Evolutionary conservation across 2,888 invertebrate species (phyloP), one percentile per base, ranked within the genome.

Genomic region (Gastracanthus pulcherrimus): DNA sequence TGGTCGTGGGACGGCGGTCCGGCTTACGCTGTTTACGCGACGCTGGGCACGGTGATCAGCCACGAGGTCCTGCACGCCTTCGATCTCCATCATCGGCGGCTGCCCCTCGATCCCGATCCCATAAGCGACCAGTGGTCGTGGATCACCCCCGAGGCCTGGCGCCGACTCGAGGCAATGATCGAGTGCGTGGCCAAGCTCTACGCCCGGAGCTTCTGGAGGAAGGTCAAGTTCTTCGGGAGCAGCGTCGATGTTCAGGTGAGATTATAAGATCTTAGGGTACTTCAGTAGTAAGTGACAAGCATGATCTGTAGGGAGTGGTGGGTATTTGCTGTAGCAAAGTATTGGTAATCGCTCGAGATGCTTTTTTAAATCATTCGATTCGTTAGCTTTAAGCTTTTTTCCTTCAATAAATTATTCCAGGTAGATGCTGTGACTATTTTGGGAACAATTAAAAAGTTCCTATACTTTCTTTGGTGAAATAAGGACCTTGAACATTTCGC

Each of bases 31-130:
- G 90, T 91, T 38, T 92, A 92, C 84, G 92, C 92, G 1, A 92
- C 92, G 1, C 87, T 93, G 19, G 93, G 93, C 11, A 91, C 92
- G 36, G 92, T 93, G 51, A 90, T 93, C 70, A 92, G 92, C 31
- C 93, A 93, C 85, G 93, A 93, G 86, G 92, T 93, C 51, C 89
- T 93, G 23, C 93, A 93, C 84, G 92, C 92, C 13, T 92, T 93
- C 81, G 93, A 93, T 86, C 88, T 90, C 51, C 89, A 91, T 84
- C 88, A 88, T 79, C 87, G 87, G 76, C 86, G 88, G 81, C 82
- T 90, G 81, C 88, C 88, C 9, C 87, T 91, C 71, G 91, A 92
- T 86, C 89, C 89, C 1, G 88, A 91, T 66, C 87, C 90, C 23
- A 80, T 82, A 9, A 85, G 83, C 75, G 89, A 90, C 69, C 87